These are phyloP conservation scores for Priocnemis perturbator DNA, from an alignment of 2,888 invertebrate genomes.

Conservation along the genomic window DNA sequence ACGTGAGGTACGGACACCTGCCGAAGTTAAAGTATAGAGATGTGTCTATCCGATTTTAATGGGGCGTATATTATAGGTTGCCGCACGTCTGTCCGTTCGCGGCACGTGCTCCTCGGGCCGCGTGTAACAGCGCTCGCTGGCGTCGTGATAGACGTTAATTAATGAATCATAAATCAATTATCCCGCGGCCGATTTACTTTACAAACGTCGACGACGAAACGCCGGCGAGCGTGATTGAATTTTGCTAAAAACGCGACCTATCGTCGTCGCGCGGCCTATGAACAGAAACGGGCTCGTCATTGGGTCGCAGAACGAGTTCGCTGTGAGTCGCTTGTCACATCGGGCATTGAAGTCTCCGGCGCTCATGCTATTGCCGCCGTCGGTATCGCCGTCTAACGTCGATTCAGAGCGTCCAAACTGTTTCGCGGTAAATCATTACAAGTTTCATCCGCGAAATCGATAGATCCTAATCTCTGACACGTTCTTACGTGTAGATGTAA, in stretches of 20 bases:
- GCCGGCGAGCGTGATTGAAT: not conserved
- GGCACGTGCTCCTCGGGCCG: slow-evolving; percentile 40
- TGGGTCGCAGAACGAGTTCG: not conserved
- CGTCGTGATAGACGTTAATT: slow-evolving; percentile 39
- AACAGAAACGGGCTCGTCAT: not conserved
- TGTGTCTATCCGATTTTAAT: slow-evolving; percentile 32
- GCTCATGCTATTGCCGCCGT: not conserved
- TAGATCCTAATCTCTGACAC: no score
- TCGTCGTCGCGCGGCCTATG: not conserved
- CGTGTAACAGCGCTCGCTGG: slow-evolving; percentile 3
- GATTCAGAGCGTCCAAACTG: no score
- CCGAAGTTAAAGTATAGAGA: slow-evolving; percentile 24
- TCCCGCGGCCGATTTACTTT: slow-evolving; percentile 8
- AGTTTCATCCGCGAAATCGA: no score
- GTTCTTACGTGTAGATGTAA: no score
- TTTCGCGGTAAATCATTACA: no score
- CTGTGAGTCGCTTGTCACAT: slow-evolving; percentile 17
- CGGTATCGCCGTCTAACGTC: not conserved
- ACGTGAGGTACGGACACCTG: slow-evolving; percentile 33
- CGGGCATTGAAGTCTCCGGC: slow-evolving; percentile 34
- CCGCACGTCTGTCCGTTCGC: slow-evolving; percentile 1
- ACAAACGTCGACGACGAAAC: not conserved
- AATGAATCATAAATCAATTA: slow-evolving; percentile 33
- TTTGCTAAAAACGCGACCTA: not conserved
- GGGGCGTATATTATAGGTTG: slow-evolving; percentile 20